Evolutionary conservation across 2,888 invertebrate species (phyloP), one percentile per base, ranked within the genome.

Genomic region (Adelphocoris suturalis): DNA sequence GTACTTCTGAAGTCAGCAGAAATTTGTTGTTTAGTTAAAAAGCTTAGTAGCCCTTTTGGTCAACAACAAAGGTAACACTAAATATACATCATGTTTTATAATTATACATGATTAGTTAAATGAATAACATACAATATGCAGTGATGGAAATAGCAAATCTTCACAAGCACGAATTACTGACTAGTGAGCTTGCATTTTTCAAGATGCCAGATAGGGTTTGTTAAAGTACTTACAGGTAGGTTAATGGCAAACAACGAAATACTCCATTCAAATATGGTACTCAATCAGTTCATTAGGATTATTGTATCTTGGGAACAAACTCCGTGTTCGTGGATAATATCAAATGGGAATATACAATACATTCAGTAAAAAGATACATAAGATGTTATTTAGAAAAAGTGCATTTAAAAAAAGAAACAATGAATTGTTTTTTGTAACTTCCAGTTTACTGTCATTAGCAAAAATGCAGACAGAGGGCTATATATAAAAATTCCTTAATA

Each of bases 161-260:
- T 68, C 9, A 68, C 68, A 68, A 68, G 68, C 68, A 68, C 27
- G 9, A 68, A 68, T 68, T 68, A 68, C 23, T 68, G 68, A 68
- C 68, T 68, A 68, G 68, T 23, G 23, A 68, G 68, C 68, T 68
- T 23, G 68, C 19, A 27, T 23, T 23, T 23, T 68, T 68, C 27
- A 68, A 68, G 68, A 68, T 27, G 68, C 68, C 23, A 23, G 68
- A 68, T 23, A 7, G 57, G n/a, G 57, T 57, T 57, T 57, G 7
- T n/a, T 5, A 57, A 5, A 16, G n/a, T 57, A 57, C 14, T n/a
- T n/a, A n/a, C 5, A 5, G n/a, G 37, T 37, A 37, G 37, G 37
- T 37, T 37, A 37, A 37, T 37, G 37, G 37, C 37, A 37, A 37
- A 37, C 2, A 37, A n/a, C n/a, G 2, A 37, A 37, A 37, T 4